phyloP scores from a whole-genome alignment of 2,113 vertebrate genomes.

The Potamarius usumacintae region DNA sequence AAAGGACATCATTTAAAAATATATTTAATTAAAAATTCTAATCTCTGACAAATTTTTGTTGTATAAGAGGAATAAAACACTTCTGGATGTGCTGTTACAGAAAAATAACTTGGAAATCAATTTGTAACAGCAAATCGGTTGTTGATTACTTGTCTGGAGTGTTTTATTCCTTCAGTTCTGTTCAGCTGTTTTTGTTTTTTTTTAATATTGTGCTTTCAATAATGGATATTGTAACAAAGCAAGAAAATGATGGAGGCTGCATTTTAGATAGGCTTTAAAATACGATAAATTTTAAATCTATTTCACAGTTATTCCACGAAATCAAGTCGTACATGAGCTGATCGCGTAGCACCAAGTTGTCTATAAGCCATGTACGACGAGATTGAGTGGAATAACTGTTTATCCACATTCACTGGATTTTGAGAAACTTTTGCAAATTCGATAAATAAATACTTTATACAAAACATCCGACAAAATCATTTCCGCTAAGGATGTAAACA shows the following conservation, averaged over 20 bases:
- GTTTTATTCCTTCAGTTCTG: neutral
- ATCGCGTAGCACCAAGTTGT: no score
- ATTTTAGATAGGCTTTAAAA: neutral
- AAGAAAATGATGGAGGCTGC: neutral
- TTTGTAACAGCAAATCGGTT: neutral
- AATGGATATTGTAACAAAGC: neutral
- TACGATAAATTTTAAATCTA: no score
- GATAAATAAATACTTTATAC: no score
- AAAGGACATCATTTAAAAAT: neutral
- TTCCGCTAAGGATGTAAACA: no score
- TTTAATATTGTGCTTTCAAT: neutral
- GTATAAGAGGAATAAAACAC: neutral
- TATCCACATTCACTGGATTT: no score
- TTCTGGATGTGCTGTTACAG: neutral
- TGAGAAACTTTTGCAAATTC: no score
- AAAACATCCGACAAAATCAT: no score
- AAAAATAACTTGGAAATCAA: no score
- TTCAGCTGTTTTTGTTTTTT: neutral
- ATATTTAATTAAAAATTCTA: neutral
- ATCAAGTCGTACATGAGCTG: no score
- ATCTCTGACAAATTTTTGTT: neutral
- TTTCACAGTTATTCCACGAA: no score
- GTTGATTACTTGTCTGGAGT: neutral
- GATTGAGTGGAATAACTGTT: no score
- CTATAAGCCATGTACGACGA: no score